These are phyloP conservation scores for Rutpela maculata DNA, from an alignment of 2,888 invertebrate species.

Conservation along the genomic window DNA sequence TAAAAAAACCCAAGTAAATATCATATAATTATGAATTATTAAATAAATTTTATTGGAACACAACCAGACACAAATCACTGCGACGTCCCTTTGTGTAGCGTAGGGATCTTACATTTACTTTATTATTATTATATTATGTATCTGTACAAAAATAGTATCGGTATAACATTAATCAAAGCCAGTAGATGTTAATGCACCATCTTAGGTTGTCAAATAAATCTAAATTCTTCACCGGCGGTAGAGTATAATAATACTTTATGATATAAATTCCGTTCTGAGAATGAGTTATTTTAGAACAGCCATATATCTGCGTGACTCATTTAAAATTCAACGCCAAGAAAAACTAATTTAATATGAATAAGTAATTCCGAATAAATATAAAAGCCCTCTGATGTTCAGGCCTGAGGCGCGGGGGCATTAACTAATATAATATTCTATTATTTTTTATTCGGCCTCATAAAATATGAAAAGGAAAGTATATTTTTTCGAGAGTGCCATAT, in stretches of 20 bases:
- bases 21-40: neutral
- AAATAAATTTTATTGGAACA: neutral
- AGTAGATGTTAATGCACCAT: slow-evolving; percentile 58
- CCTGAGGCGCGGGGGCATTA: slow-evolving; percentile 69
- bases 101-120: neutral
- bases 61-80: neutral
- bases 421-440: slow-evolving; percentile 74
- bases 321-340: slow-evolving; percentile 73
- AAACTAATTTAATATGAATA: slow-evolving; percentile 75
- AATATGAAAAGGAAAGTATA: slow-evolving; percentile 71
- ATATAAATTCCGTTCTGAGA: slow-evolving; percentile 68
- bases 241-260: slow-evolving; percentile 69
- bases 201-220: slow-evolving; percentile 68
- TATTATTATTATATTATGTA: slow-evolving; percentile 28
- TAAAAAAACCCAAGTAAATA: neutral
- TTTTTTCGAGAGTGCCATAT: slow-evolving; percentile 72
- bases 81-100: neutral
- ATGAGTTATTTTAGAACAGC: slow-evolving; percentile 69
- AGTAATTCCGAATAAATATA: slow-evolving; percentile 74
- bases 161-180: slow-evolving; percentile 55
- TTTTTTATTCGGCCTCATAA: slow-evolving; percentile 62
- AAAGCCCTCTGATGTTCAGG: slow-evolving; percentile 66
- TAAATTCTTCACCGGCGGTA: slow-evolving; percentile 65
- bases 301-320: slow-evolving; percentile 72
- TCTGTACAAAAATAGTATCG: slow-evolving; percentile 44